A percentile compares a stretch with the other conserved stretches of the same genome.
Evolutionary conservation across 2,888 invertebrate genomes (phyloP).

Genomic region (Myathropa florea): DNA sequence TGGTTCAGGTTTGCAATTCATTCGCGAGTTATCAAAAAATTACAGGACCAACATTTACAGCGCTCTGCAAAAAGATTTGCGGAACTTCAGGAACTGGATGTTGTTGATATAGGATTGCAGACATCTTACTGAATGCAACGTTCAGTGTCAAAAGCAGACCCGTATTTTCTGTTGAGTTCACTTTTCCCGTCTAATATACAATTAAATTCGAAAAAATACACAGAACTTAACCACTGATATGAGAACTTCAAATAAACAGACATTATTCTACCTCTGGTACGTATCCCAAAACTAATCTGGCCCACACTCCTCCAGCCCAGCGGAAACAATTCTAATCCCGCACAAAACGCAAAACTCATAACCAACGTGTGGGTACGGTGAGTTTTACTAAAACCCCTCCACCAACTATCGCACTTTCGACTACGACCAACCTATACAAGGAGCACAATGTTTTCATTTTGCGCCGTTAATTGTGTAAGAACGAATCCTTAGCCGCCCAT

Average conservation of each 20-base stretch:
- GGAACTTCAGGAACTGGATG: no score
- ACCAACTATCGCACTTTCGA: neutral
- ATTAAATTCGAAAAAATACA: neutral
- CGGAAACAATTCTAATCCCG: slow-evolving; percentile 45
- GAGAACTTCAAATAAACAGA: slow-evolving; percentile 48
- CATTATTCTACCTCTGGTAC: neutral
- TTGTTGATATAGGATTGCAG: no score
- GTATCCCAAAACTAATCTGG: slow-evolving; percentile 43
- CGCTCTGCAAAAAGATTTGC: no score
- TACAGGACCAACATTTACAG: no score
- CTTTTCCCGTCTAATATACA: neutral
- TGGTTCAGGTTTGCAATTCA: no score
- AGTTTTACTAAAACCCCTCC: slow-evolving; percentile 13
- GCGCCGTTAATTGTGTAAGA: slow-evolving; percentile 48
- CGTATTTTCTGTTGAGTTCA: neutral
- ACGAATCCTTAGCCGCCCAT: slow-evolving; percentile 45
- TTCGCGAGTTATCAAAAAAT: no score
- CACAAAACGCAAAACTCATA: slow-evolving; percentile 33
- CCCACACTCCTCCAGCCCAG: slow-evolving; percentile 5
- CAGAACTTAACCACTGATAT: slow-evolving; percentile 5
- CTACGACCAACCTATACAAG: neutral
- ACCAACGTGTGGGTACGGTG: neutral
- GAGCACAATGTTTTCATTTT: slow-evolving; percentile 39
- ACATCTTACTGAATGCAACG: neutral
- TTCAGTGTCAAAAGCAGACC: neutral